These are phyloP conservation scores for Apantesis nais DNA, from an alignment of 2,888 invertebrate genomes.

Conservation along the genomic window DNA sequence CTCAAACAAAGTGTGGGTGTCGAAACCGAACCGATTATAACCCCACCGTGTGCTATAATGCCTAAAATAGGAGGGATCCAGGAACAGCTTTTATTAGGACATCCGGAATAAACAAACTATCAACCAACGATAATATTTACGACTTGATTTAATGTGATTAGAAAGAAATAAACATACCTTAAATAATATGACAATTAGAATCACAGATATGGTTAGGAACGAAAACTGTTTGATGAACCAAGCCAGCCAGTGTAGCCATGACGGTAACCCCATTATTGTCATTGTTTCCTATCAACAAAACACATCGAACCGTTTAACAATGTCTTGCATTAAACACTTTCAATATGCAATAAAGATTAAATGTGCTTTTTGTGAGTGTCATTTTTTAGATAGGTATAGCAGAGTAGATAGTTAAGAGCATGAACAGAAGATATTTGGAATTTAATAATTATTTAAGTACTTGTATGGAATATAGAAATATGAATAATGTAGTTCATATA, in stretches of 20 bases:
- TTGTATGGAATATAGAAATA: neutral
- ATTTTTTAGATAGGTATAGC: neutral
- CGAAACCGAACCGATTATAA: too few species aligned
- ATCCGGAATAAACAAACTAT: neutral
- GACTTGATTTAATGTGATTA: neutral
- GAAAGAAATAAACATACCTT: conserved; percentile 74
- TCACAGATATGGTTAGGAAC: conserved; percentile 88
- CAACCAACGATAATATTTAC: neutral
- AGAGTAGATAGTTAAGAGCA: neutral
- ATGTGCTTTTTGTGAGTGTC: neutral
- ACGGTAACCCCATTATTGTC: conserved; percentile 95
- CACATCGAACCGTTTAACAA: conserved; percentile 19
- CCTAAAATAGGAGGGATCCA: neutral
- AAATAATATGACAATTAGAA: conserved; percentile 86
- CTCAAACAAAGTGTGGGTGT: too few species aligned
- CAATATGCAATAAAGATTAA: neutral
- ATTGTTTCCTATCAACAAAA: conserved; percentile 90
- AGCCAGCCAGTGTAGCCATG: conserved; percentile 94
- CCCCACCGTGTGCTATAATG: too few species aligned
- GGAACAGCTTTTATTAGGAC: neutral
- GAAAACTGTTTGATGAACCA: conserved; percentile 94
- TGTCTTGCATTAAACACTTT: neutral
- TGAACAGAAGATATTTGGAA: neutral
- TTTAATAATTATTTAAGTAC: neutral
- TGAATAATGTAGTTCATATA: too few species aligned